Evolutionary conservation across 2,888 invertebrate species (phyloP).

Genomic region (Nesidiocoris tenuis): DNA sequence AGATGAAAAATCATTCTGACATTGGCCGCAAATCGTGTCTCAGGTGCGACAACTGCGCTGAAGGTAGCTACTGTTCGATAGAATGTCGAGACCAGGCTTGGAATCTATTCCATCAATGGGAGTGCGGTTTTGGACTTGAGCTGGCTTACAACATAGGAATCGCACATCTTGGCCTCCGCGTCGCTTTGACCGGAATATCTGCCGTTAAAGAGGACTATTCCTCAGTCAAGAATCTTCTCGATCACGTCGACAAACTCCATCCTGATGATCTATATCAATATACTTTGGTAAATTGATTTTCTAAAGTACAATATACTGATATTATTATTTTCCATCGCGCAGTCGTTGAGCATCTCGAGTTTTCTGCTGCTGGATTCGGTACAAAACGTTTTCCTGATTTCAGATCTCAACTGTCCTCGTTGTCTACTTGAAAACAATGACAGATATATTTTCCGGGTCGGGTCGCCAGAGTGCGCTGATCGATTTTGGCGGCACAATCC

Average conservation of each 20-base stretch:
- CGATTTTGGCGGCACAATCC: conserved; percentile 66
- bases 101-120: conserved; percentile 65
- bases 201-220: conserved; percentile 59
- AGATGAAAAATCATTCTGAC: background rate
- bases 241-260: conserved; percentile 70
- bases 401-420: conserved; percentile 69
- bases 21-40: background rate
- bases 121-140: conserved; percentile 67
- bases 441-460: conserved; percentile 60
- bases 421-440: conserved; percentile 64
- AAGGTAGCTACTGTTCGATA: conserved; percentile 67
- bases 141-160: conserved; percentile 73
- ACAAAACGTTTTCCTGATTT: too few relatives aligned
- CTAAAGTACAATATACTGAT: background rate
- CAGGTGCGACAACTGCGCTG: conserved; percentile 68
- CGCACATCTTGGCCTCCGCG: conserved; percentile 72
- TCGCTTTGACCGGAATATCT: conserved; percentile 59
- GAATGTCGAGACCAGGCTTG: conserved; percentile 63
- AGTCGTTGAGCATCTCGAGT: too few relatives aligned
- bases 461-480: conserved; percentile 52
- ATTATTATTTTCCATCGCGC: background rate
- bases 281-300: conserved; percentile 61
- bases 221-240: conserved; percentile 68
- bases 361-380: too few relatives aligned
- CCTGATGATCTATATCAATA: conserved; percentile 69